phyloP scores from a whole-genome alignment of 2,797 vertebrate genomes.

The Urocyon cinereoargenteus region DNA sequence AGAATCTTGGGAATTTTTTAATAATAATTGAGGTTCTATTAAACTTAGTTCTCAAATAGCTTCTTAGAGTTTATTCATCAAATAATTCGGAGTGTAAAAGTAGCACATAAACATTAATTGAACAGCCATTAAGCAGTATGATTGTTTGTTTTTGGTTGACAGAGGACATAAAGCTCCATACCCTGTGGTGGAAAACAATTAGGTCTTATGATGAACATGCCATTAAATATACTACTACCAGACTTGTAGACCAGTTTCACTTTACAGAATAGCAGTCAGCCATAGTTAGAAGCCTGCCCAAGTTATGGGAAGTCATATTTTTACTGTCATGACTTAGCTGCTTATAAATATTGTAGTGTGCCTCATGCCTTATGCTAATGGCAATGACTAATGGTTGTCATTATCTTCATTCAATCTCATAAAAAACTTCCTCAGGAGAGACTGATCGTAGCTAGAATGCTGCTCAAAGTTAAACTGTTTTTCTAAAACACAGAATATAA shows the following conservation, averaged over 20 bases:
- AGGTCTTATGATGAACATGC: slow-evolving; percentile 80
- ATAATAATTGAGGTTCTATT: slow-evolving; percentile 66
- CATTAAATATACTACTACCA: slow-evolving; percentile 83
- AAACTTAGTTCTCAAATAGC: slow-evolving; percentile 80
- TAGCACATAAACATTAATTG: slow-evolving; percentile 86
- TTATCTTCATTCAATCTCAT: slow-evolving; percentile 84
- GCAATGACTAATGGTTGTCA: slow-evolving; percentile 84
- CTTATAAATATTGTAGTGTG: slow-evolving; percentile 83
- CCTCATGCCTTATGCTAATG: slow-evolving; percentile 84
- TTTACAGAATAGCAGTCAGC: slow-evolving; percentile 78
- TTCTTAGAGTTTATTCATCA: slow-evolving; percentile 82
- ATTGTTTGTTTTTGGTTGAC: slow-evolving; percentile 85
- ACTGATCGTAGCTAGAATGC: slow-evolving; percentile 76
- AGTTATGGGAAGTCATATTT: slow-evolving; percentile 80
- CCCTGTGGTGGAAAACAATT: slow-evolving; percentile 87
- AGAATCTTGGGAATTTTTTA: slow-evolving; percentile 61
- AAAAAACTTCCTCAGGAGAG: slow-evolving; percentile 85
- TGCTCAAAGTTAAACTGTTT: slow-evolving; percentile 85
- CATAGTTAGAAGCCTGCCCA: slow-evolving; percentile 76
- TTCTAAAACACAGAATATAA: slow-evolving; percentile 81
- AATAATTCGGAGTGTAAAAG: slow-evolving; percentile 83
- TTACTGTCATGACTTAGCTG: slow-evolving; percentile 80
- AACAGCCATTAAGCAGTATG: slow-evolving; percentile 82
- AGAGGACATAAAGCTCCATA: slow-evolving; percentile 84
- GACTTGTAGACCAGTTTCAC: slow-evolving; percentile 72